Percentiles rank a stretch among this genome's conserved stretches.
phyloP scores from a whole-genome alignment of 2,797 vertebrate species.

The Sylvia borin region DNA sequence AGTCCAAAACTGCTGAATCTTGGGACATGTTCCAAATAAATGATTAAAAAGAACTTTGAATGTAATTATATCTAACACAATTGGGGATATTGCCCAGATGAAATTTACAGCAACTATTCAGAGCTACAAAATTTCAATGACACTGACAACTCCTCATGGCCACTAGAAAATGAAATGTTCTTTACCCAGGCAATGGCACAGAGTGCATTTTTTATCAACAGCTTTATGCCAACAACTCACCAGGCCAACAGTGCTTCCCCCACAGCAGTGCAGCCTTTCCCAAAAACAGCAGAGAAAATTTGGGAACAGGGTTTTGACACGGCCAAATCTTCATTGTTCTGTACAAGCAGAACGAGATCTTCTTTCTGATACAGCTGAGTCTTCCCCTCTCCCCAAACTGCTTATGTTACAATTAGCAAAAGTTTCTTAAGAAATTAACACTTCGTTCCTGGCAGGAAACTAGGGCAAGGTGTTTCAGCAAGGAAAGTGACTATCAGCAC shows the following conservation, averaged over 20 bases:
- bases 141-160: conserved; percentile 46
- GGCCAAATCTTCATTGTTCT: neutral
- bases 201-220: conserved; percentile 9
- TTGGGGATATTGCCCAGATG: conserved; percentile 60
- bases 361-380: neutral
- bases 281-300: neutral
- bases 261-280: neutral
- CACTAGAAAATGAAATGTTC: conserved; percentile 24
- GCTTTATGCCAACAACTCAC: conserved; percentile 27
- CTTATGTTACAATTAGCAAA: neutral
- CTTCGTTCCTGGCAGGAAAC: neutral
- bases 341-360: neutral
- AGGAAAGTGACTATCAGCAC: neutral
- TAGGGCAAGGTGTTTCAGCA: neutral
- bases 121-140: conserved; percentile 39
- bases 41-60: conserved; percentile 71
- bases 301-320: neutral
- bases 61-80: conserved; percentile 71
- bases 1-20: conserved; percentile 67
- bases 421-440: conserved; percentile 17
- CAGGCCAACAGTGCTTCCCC: neutral
- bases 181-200: neutral
- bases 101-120: conserved; percentile 62
- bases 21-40: conserved; percentile 68
- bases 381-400: neutral